Base-by-base conservation (phyloP, 2,113 vertebrate species). In the Henicopernis longicauda region DNA sequence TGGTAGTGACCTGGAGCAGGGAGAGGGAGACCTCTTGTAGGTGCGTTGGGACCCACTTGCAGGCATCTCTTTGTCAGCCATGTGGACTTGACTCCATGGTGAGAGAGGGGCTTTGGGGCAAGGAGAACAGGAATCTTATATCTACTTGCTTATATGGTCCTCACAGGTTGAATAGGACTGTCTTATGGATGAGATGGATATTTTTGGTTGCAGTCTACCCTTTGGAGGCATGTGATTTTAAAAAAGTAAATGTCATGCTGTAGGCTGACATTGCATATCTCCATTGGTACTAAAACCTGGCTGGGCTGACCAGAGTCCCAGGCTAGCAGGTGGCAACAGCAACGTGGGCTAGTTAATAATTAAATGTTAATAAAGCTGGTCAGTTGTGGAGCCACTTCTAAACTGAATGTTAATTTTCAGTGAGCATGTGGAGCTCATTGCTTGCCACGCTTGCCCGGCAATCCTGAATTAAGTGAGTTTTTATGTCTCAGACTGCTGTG, bases 351-450 rank as follows among this genome's bases (percentile, higher is more conserved):
- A 10, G 18, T 40, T 36, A 26, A 45, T 38, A 11, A 50, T 49
- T 27, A 73, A 38, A 7, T 9, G 13, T 44, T 57, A 66, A 62
- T 72, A 40, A 66, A 42, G 15, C 50, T 23, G 1, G 8, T 13
- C 49, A 5, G 25, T 16, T 16, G 26, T 27, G 21, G 42, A 86
- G 31, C 66, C 42, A 16, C 17, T 50, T 42, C 32, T 58, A 34
- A 58, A 50, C 11, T 0, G 12, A 50, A 16, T 2, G 14, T 4
- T 58, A 3, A 36, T 32, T 58, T 49, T 23, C 5, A 2, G 25
- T 8, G 16, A 57, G 32, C 32, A 2, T 1, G 38, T 5, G 77
- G 59, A 31, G 69, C 26, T 42, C 5, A 1, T 29, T 66, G 47
- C 52, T n/a, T 6, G 19, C n/a, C 50, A 19, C 2, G 1, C 57